Conservation (phyloP, 1,140 invertebrate species). For the Thaumatotibia leucotreta region DNA sequence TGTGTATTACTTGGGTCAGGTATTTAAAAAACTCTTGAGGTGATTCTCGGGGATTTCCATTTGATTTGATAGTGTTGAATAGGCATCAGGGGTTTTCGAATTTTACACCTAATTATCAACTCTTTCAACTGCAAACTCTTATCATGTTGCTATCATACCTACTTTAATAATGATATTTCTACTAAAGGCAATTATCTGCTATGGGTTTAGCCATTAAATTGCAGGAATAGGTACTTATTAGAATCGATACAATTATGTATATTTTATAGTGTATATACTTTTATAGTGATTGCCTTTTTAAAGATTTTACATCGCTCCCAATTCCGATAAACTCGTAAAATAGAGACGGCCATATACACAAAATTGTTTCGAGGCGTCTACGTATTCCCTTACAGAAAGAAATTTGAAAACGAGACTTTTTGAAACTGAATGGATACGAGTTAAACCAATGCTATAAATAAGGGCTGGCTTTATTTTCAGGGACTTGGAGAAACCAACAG, state of each 20-base stretch:
- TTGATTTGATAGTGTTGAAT: no score
- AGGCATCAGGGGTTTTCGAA: no score
- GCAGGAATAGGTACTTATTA: not conserved
- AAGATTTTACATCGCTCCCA: not conserved
- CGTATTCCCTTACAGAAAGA: not conserved
- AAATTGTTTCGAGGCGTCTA: constrained; percentile 1
- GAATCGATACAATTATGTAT: not conserved
- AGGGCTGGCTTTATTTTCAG: constrained; percentile 39
- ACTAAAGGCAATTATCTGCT: no score
- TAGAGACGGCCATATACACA: not conserved
- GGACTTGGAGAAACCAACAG: not conserved
- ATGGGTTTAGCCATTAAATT: no score
- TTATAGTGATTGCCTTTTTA: not conserved
- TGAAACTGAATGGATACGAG: constrained; percentile 27
- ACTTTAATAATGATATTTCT: no score
- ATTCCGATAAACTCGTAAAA: constrained; percentile 2
- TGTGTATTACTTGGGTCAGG: no score
- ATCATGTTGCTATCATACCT: no score
- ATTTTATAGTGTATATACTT: not conserved
- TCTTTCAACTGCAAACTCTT: no score
- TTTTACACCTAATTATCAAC: no score
- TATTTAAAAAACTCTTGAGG: no score
- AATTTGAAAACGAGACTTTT: constrained; percentile 28
- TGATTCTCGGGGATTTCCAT: no score
- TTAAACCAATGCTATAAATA: constrained; percentile 50